Conservation (phyloP, 1,140 invertebrate genomes). For the Gryon sp. region DNA sequence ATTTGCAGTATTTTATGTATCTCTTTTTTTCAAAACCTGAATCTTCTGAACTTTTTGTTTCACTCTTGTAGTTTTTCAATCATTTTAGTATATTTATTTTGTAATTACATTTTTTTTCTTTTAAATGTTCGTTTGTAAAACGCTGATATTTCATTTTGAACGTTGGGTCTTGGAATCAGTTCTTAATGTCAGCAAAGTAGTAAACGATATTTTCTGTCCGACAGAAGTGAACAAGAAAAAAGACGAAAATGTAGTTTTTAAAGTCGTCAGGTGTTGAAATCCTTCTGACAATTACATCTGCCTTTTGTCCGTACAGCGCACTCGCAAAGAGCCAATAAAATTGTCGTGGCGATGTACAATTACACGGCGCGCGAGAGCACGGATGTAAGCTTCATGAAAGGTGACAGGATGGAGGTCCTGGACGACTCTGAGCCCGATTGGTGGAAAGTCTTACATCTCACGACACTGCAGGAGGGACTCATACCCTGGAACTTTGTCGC, state of each 20-base stretch:
- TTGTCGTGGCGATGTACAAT: conserved; percentile 94
- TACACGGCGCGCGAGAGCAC: conserved; percentile 94
- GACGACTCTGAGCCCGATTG: conserved; percentile 95
- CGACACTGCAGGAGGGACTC: conserved; percentile 90
- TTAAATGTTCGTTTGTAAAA: too few relatives aligned
- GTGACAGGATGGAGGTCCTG: conserved; percentile 93
- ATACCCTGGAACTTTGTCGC: conserved; percentile 97
- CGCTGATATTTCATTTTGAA: too few relatives aligned
- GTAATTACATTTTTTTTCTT: too few relatives aligned
- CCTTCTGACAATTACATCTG: conserved; percentile 25
- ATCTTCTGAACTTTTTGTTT: too few relatives aligned
- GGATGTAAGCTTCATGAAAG: conserved; percentile 95
- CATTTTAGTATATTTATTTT: too few relatives aligned
- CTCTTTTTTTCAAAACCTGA: too few relatives aligned
- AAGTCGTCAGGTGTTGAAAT: neutral
- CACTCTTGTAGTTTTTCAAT: too few relatives aligned
- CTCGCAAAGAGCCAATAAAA: conserved; percentile 78
- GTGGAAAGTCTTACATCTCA: conserved; percentile 94
- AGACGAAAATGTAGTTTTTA: neutral
- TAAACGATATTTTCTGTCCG: too few relatives aligned
- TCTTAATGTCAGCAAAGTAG: too few relatives aligned
- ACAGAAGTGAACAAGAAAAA: neutral
- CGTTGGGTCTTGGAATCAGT: too few relatives aligned
- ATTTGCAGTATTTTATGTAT: neutral
- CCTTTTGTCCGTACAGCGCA: conserved; percentile 68